A percentile compares a stretch with the other conserved stretches of the same genome.
Conservation (phyloP, 1,140 invertebrate genomes). For the Diorhabda carinulata region DNA sequence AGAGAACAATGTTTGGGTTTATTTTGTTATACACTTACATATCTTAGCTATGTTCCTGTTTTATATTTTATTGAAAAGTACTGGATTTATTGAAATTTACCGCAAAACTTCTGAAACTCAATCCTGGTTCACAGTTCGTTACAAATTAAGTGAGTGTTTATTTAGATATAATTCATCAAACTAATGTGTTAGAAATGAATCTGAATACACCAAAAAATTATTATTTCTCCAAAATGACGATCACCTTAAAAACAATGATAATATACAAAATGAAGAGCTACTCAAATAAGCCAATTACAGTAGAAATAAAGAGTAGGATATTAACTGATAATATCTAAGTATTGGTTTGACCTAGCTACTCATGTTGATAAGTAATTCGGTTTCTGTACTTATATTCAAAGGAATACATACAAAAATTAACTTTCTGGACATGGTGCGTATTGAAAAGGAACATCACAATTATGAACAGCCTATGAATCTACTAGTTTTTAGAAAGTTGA, state of each 20-base stretch:
- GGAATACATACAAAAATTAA: background rate
- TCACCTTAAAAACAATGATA: background rate
- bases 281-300: background rate
- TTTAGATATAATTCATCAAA: background rate
- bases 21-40: too few species aligned
- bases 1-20: too few species aligned
- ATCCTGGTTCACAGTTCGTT: background rate
- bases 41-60: background rate
- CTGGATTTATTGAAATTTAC: background rate
- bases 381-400: background rate
- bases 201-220: background rate
- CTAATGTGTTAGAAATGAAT: background rate
- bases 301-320: background rate
- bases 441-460: too few species aligned
- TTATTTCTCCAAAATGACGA: background rate
- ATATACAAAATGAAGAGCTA: background rate
- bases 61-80: background rate
- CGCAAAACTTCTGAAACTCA: background rate
- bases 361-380: background rate
- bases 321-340: background rate
- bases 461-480: too few species aligned
- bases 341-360: background rate
- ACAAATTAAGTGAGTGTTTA: background rate
- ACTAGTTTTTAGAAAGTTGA: too few species aligned
- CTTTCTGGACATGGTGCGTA: too few species aligned